Base-by-base conservation (phyloP, 2,797 vertebrate species). In the Clarias laeviceps region DNA sequence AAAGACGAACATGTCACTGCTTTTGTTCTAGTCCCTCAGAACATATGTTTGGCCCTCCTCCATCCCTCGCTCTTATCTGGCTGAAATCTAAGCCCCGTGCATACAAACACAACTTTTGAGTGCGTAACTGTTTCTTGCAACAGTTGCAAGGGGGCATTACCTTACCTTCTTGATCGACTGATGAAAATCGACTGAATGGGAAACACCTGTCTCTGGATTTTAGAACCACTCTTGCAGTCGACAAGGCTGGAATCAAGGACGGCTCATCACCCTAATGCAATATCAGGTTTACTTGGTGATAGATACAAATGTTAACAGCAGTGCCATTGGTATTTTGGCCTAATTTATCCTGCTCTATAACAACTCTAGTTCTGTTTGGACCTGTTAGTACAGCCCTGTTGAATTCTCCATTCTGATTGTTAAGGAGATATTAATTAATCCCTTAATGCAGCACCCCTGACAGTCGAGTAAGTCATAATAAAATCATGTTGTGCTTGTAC, bases 1-100 rank as follows among this genome's bases (percentile, higher is more conserved):
- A 96, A 96, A 95, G 94, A 94, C 94, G 95, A 96, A 95, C 92
- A 94, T 96, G 94, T 94, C 96, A 95, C 94, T 95, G 95, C 95
- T 95, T 96, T 96, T 96, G 94, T 96, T 96, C 94, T 94, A 91
- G 92, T 94, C 94, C 95, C 92, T 93, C 85, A 91, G 92, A 94
- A 95, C 95, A 95, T 95, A 95, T 95, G 94, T 94, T 95, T 94
- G 93, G 91, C 93, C 92, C 90, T 92, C 92, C 94, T 95, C 92
- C 94, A 91, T 87, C 78, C 88, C 91, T 88, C 29, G 86, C 91
- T 92, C 92, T 92, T 94, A 94, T 95, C 94, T 90, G 90, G 87
- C 89, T 95, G 94, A 94, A 95, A 95, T 94, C 94, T 94, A 94
- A 94, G 91, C 92, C 84, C 77, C 4, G 37, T 66, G 66, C 68